Conservation (phyloP, 2,888 invertebrate genomes). For the Amorpha juglandis region DNA sequence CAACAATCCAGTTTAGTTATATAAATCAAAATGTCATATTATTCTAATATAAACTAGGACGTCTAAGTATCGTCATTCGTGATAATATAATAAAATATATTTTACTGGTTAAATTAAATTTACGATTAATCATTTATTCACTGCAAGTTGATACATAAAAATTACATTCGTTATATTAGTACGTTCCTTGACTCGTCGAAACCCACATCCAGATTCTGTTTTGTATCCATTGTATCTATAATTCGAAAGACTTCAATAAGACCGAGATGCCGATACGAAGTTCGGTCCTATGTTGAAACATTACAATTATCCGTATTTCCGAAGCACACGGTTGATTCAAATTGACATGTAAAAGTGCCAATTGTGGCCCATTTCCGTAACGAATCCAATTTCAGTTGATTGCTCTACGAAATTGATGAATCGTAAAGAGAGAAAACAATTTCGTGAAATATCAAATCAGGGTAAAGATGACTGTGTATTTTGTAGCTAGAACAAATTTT, state of each 20-base stretch:
- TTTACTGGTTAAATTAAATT: too few relatives aligned
- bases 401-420: slow-evolving; percentile 57
- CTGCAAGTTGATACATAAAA: too few relatives aligned
- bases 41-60: not conserved
- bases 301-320: slow-evolving; percentile 49
- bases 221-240: not conserved
- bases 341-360: slow-evolving; percentile 60
- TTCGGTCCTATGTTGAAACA: slow-evolving; percentile 33
- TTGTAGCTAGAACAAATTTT: slow-evolving; percentile 33
- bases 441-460: slow-evolving; percentile 55
- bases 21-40: not conserved
- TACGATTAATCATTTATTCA: too few relatives aligned
- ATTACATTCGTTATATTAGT: too few relatives aligned
- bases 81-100: too few relatives aligned
- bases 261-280: not conserved
- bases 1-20: not conserved
- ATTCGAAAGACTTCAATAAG: not conserved
- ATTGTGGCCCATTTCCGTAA: slow-evolving; percentile 59
- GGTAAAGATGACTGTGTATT: slow-evolving; percentile 43
- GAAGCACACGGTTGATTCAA: slow-evolving; percentile 48
- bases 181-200: too few relatives aligned
- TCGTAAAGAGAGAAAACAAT: slow-evolving; percentile 60
- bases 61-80: too few relatives aligned
- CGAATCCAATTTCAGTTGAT: slow-evolving; percentile 61
- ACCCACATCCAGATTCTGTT: too few relatives aligned